A percentile compares a stretch with the other conserved stretches of the same genome.
These are phyloP conservation scores for Oncorhynchus tshawytscha DNA, from an alignment of 2,113 vertebrate genomes.

Conservation along the genomic window DNA sequence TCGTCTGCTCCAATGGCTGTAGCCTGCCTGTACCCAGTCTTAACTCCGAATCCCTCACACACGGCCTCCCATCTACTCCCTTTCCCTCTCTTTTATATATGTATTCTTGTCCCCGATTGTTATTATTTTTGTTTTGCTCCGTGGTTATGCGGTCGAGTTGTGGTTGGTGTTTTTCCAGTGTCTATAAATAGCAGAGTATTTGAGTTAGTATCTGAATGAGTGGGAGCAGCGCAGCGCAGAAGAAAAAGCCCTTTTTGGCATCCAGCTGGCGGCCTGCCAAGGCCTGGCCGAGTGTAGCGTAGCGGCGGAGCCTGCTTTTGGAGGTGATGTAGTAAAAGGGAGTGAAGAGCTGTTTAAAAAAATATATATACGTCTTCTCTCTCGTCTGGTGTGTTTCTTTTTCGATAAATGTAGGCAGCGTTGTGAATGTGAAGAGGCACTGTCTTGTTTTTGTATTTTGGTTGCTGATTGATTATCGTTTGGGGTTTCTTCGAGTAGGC, in stretches of 20 bases:
- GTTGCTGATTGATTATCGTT: not conserved
- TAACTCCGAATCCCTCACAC: not conserved
- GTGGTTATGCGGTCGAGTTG: constrained; percentile 58
- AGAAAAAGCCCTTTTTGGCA: constrained; percentile 73
- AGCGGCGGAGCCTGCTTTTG: constrained; percentile 38
- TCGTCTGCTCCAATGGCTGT: too few relatives aligned
- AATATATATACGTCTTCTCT: too few relatives aligned
- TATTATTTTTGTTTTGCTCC: not conserved
- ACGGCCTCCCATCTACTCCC: not conserved
- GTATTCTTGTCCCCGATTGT: not conserved
- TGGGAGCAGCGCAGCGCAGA: constrained; percentile 64
- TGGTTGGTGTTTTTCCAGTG: constrained; percentile 72
- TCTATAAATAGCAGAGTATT: constrained; percentile 77
- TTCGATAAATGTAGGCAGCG: not conserved
- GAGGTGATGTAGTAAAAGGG: constrained; percentile 68
- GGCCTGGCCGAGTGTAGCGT: constrained; percentile 56
- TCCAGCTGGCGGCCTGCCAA: constrained; percentile 77
- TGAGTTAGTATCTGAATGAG: constrained; percentile 70
- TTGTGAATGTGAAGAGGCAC: not conserved
- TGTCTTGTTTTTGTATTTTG: not conserved
- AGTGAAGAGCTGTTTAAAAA: constrained; percentile 34
- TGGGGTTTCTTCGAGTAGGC: not conserved
- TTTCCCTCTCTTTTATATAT: not conserved
- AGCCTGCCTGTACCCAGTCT: not conserved
- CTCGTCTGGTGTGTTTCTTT: not conserved